phyloP scores from a whole-genome alignment of 2,797 vertebrate genomes.

The Champsocephalus esox region DNA sequence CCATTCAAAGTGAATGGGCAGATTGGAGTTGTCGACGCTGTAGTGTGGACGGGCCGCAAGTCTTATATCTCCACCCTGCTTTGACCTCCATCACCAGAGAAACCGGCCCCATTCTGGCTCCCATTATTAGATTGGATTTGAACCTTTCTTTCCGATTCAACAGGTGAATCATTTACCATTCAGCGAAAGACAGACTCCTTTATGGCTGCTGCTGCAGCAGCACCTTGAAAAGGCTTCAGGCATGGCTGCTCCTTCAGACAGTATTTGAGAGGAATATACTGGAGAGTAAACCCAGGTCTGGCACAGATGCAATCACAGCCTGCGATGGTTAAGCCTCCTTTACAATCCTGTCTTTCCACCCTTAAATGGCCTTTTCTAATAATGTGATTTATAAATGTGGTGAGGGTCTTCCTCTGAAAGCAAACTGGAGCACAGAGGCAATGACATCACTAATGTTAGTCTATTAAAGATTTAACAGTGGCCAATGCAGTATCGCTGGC shows the following conservation, averaged over 20 bases:
- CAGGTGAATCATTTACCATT: slow-evolving; percentile 56
- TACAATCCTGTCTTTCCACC: slow-evolving; percentile 3
- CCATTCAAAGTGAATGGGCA: too few relatives aligned
- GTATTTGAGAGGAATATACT: slow-evolving; percentile 41
- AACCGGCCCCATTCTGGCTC: slow-evolving; percentile 20
- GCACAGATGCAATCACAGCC: slow-evolving; percentile 44
- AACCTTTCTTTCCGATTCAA: slow-evolving; percentile 53
- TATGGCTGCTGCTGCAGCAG: slow-evolving; percentile 46
- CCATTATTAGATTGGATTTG: slow-evolving; percentile 57
- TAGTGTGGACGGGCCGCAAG: not conserved
- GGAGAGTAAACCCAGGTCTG: slow-evolving; percentile 36
- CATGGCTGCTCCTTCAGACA: slow-evolving; percentile 48
- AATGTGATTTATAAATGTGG: slow-evolving; percentile 18
- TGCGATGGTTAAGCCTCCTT: slow-evolving; percentile 41
- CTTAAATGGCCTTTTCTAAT: slow-evolving; percentile 23
- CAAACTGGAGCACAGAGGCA: slow-evolving; percentile 41
- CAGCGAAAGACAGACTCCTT: slow-evolving; percentile 46
- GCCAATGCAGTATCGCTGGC: slow-evolving; percentile 54
- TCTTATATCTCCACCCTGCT: slow-evolving; percentile 39
- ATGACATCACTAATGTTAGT: slow-evolving; percentile 51
- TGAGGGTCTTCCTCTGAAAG: slow-evolving; percentile 20
- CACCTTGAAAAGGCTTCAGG: slow-evolving; percentile 55
- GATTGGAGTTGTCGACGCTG: too few relatives aligned
- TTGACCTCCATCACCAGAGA: slow-evolving; percentile 51
- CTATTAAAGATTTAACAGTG: slow-evolving; percentile 66